Base-by-base conservation (phyloP, 2,888 invertebrate genomes). In the Exephanes ischioxanthus region DNA sequence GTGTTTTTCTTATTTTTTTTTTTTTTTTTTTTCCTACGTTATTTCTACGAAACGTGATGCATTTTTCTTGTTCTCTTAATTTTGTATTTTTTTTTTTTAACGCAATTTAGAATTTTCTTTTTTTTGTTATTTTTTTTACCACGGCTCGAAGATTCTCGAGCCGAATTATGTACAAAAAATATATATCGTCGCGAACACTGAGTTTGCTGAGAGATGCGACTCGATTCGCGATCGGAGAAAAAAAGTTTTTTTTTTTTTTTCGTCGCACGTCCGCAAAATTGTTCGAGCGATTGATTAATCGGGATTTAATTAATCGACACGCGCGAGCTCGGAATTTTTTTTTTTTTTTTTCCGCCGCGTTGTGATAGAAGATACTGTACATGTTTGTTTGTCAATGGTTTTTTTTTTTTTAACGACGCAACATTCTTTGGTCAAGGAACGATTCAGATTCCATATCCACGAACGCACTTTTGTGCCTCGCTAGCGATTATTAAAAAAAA, bases 381-480 rank as follows among this genome's bases (percentile, higher is more conserved):
- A 81, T 81, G 16, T 55, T 37, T 45, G 16, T 33, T 66, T n/a
- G n/a, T 22, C 22, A 16, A 51, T 51, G 3, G 14, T 53, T 53
- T n/a, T 53, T 9, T n/a, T 53, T 9, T 55, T 11, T 19, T 19
- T 22, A 53, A 83, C 55, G 30, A 70, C 51, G 45, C 72, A 45
- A 66, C 45, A 72, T 53, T 77, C 84, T 84, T 84, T 81, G 84
- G 84, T 72, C 41, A 81, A 61, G 68, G 37, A 83, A 85, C 70
- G 48, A 79, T 58, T n/a, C 70, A n/a, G 70, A 70, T 70, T 73
- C 45, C 73, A 61, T 41, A 73, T 71, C 19, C 33, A 71, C 53
- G 53, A 71, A 53, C 53, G 71, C 33, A 71, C 30, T 53, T 33
- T 71, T 71, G 71, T 71, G 33, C 33, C 53, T 22, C 53, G 51